Evolutionary conservation across 1,140 invertebrate genomes (phyloP), one percentile per base, ranked within the genome.

Genomic region (Drosophila varians): DNA sequence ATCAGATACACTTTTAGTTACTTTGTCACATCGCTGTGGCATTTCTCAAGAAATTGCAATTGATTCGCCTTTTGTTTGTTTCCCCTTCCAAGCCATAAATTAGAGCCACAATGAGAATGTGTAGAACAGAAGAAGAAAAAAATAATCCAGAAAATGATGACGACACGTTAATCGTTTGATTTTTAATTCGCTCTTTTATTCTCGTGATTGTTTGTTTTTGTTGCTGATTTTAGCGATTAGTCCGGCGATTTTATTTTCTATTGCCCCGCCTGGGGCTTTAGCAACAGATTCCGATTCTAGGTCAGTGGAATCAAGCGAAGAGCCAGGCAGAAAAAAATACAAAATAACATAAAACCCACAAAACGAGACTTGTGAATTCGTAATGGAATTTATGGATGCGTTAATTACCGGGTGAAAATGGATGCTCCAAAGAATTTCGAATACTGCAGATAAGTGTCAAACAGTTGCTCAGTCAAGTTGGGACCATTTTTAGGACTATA

Each of bases 221-320:
- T 4, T 38, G 28, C 2, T 26, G 60, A 19, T 48, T 14, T 57
- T 34, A 21, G 12, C 21, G 34, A 38, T 38, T 38, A 14, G 36
- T 38, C n/a, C 36, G 6, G 16, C 16, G 38, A 66, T 66, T 66
- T 34, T 43, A 66, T 52, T 66, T 66, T 66, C 31, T 19, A 51
- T 52, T 66, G 52, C 36, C 16, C 38, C 16, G 25, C 47, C 46
- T 9, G 9, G 11, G 62, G 57, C 25, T 45, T 25, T 34, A 42
- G 47, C 25, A 31, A 51, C 38, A 45, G 46, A 72, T 72, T 72
- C 68, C 40, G 55, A 56, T 72, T 72, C 68, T 72, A 48, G 68
- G 69, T 72, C 69, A 72, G 55, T 72, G 48, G 69, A 71, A 72
- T 72, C 40, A 53, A 61, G n/a, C 48, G 34, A 51, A 36, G 28